These are phyloP conservation scores for Eubasilissa splendida DNA, from an alignment of 2,888 invertebrate species.

Conservation along the genomic window DNA sequence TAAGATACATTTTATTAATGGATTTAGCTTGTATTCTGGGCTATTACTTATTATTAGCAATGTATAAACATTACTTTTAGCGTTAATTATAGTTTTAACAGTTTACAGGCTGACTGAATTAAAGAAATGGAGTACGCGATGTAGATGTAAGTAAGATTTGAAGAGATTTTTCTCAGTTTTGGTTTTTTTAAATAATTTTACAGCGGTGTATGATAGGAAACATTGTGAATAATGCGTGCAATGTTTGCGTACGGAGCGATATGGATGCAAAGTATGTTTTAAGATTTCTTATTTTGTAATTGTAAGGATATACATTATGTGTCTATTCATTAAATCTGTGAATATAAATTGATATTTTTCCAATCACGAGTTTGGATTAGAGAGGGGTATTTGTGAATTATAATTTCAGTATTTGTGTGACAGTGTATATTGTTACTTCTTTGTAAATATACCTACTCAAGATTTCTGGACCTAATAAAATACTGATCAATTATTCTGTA, in stretches of 20 bases:
- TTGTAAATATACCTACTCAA: constrained; percentile 40
- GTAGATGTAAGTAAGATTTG: background rate
- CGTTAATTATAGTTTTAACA: constrained; percentile 5
- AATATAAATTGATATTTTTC: constrained; percentile 23
- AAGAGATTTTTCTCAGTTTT: constrained; percentile 1
- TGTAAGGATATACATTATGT: constrained; percentile 1
- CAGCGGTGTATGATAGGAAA: background rate
- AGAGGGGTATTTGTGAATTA: constrained; percentile 41
- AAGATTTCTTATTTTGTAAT: constrained; percentile 25
- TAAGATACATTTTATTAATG: background rate
- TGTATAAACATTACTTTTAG: background rate
- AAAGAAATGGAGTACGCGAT: background rate
- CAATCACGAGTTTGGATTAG: constrained; percentile 20
- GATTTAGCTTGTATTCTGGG: constrained; percentile 15
- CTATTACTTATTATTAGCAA: constrained; percentile 29
- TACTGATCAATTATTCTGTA: constrained; percentile 5
- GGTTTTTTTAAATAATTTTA: background rate
- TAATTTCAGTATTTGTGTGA: constrained; percentile 54
- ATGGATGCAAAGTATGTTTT: constrained; percentile 7
- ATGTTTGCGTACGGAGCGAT: background rate
- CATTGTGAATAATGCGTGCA: background rate
- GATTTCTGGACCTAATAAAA: constrained; percentile 30
- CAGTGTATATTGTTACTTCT: constrained; percentile 14
- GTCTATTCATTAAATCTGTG: constrained; percentile 7
- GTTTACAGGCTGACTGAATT: constrained; percentile 14